These are phyloP conservation scores for Spodoptera littoralis DNA, from an alignment of 2,888 invertebrate species.

Conservation along the genomic window DNA sequence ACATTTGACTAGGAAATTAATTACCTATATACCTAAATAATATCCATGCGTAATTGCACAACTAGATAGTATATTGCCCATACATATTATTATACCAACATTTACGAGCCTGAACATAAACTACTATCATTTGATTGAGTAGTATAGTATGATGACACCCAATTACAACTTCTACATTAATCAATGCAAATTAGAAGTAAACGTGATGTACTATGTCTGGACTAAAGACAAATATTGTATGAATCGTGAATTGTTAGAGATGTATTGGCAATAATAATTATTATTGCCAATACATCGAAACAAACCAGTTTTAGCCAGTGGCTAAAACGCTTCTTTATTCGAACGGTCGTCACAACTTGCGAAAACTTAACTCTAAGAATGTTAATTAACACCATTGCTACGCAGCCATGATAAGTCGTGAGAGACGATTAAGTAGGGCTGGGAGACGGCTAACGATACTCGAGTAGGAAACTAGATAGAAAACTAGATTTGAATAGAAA, in stretches of 20 bases:
- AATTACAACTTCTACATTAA: constrained; percentile 29
- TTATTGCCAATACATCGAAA: too few relatives aligned
- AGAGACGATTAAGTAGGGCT: neutral
- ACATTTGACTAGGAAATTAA: constrained; percentile 19
- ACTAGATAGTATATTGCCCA: constrained; percentile 21
- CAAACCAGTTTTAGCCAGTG: too few relatives aligned
- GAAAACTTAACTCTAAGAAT: constrained; percentile 14
- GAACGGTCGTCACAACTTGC: neutral
- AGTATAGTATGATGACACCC: constrained; percentile 15
- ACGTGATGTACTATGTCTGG: neutral
- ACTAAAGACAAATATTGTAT: too few relatives aligned
- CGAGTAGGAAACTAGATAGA: too few relatives aligned
- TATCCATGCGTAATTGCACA: constrained; percentile 22
- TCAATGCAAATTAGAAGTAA: constrained; percentile 8
- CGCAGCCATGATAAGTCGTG: constrained; percentile 2
- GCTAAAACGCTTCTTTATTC: neutral
- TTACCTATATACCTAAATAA: constrained; percentile 8
- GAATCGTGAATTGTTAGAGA: neutral
- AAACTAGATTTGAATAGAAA: too few relatives aligned
- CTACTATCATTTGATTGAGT: constrained; percentile 36
- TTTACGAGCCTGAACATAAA: constrained; percentile 28
- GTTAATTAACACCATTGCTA: constrained; percentile 11
- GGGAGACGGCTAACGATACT: too few relatives aligned
- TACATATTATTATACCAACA: constrained; percentile 26
- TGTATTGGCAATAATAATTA: neutral